These are phyloP conservation scores for Gobiocypris rarus DNA, from an alignment of 2,113 vertebrate genomes.

Conservation along the genomic window DNA sequence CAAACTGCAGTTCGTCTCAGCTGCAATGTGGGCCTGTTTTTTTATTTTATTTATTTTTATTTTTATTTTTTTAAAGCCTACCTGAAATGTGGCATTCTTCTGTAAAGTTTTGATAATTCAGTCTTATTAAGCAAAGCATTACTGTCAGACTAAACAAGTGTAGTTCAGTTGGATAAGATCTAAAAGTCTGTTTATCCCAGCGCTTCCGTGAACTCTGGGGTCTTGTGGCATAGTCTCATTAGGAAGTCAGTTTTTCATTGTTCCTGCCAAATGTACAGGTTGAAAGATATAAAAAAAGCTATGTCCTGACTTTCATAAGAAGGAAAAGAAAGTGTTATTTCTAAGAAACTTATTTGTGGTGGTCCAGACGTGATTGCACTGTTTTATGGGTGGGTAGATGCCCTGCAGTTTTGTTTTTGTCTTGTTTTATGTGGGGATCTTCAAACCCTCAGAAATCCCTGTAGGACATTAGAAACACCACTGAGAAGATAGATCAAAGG, in stretches of 20 bases:
- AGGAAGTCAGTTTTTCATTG: neutral
- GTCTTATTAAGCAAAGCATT: neutral
- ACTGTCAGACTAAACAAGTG: neutral
- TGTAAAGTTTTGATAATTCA: neutral
- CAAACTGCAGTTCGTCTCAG: neutral
- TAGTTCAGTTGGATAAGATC: neutral
- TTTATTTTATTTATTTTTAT: no score
- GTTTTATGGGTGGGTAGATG: neutral
- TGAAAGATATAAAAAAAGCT: neutral
- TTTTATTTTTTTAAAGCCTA: no score
- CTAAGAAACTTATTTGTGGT: neutral
- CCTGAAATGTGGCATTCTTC: conserved; percentile 12
- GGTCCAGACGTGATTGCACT: neutral
- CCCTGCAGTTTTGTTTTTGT: conserved; percentile 16
- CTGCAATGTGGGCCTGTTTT: neutral
- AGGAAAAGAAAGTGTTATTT: neutral
- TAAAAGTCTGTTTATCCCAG: conserved; percentile 9
- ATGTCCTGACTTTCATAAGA: neutral
- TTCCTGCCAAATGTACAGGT: conserved; percentile 11
- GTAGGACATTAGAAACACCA: conserved; percentile 10
- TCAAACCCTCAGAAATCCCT: neutral
- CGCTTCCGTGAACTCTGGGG: neutral
- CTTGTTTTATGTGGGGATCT: neutral
- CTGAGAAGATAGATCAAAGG: conserved; percentile 1
- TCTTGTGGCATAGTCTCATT: neutral